These are phyloP conservation scores for Himantopus leucocephalus DNA, from an alignment of 2,113 vertebrate species.

Conservation along the genomic window DNA sequence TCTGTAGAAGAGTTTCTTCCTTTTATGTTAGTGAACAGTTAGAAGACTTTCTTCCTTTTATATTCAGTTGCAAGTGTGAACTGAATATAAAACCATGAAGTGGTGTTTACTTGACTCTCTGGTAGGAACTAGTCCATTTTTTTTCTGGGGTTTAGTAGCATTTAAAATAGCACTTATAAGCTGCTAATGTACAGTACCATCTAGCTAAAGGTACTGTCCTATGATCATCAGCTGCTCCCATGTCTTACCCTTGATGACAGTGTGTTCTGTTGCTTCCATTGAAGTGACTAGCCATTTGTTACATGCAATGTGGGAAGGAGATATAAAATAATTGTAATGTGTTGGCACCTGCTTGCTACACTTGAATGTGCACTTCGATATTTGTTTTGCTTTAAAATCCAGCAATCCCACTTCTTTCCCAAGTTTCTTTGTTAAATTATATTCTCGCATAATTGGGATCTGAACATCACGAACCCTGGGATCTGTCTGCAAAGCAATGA, in stretches of 20 bases:
- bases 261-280: neutral
- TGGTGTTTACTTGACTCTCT: neutral
- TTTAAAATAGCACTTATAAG: neutral
- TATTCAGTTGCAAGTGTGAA: neutral
- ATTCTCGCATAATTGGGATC: neutral
- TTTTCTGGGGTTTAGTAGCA: neutral
- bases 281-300: neutral
- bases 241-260: neutral
- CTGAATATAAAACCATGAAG: neutral
- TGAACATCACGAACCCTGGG: neutral
- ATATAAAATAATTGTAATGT: neutral
- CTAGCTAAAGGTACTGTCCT: neutral
- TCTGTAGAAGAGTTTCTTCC: neutral
- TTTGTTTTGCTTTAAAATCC: neutral
- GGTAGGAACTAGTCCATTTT: neutral
- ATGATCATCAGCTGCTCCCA: neutral
- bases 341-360: neutral
- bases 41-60: constrained; percentile 2
- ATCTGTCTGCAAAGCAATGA: neutral
- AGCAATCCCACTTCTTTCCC: neutral
- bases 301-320: neutral
- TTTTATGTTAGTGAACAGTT: constrained; percentile 19
- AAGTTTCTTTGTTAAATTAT: neutral
- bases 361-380: neutral
- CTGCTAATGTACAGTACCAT: neutral